phyloP scores from a whole-genome alignment of 2,797 vertebrate species.

The Pelobates cultripes region DNA sequence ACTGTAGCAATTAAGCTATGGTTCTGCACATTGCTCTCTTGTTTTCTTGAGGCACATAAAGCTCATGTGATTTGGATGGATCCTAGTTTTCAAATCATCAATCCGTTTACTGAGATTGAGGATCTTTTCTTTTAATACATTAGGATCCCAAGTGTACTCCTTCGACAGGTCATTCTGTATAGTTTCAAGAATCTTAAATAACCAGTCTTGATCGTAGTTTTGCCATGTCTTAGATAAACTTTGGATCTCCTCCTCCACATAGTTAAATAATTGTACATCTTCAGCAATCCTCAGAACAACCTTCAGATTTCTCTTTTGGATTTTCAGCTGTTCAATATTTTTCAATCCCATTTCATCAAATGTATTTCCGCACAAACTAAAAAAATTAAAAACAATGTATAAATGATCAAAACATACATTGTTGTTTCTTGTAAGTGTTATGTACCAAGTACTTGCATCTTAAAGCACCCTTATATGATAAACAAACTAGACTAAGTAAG shows the following conservation, averaged over 20 bases:
- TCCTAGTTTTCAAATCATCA: too few species aligned
- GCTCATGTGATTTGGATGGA: too few species aligned
- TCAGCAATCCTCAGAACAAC: conserved; percentile 29
- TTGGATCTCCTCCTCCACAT: background rate
- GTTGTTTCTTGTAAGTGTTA: too few species aligned
- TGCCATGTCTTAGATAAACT: background rate
- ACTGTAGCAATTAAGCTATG: too few species aligned
- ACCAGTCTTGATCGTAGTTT: background rate
- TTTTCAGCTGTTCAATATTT: conserved; percentile 1
- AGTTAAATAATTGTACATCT: conserved; percentile 10
- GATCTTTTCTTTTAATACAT: too few species aligned
- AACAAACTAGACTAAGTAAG: too few species aligned
- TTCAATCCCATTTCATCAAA: background rate
- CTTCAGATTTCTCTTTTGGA: background rate
- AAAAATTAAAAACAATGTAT: background rate
- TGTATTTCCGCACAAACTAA: conserved; percentile 36
- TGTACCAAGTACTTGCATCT: too few species aligned
- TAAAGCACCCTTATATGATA: too few species aligned
- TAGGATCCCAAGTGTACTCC: background rate
- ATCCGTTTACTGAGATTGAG: too few species aligned
- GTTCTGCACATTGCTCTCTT: too few species aligned
- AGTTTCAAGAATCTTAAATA: conserved; percentile 5
- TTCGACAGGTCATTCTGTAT: conserved; percentile 17
- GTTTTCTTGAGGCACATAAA: too few species aligned
- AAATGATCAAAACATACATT: background rate